phyloP scores from a whole-genome alignment of 2,888 invertebrate genomes.

The Prosopocoilus inquinatus region DNA sequence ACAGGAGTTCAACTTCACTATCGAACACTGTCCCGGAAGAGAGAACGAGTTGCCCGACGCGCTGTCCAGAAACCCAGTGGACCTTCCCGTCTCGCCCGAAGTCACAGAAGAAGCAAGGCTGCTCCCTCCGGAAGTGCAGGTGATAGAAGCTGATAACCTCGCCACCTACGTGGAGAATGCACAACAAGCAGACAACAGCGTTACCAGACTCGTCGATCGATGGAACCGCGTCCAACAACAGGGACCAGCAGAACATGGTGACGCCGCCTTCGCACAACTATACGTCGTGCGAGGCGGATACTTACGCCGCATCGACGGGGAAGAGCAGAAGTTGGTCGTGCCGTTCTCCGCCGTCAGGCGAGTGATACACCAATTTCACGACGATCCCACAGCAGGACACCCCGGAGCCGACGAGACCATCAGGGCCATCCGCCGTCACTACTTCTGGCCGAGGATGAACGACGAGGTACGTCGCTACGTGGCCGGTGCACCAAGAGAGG shows the following conservation, averaged over 20 bases:
- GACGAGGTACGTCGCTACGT: slow-evolving; percentile 25
- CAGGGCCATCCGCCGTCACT: slow-evolving; percentile 6
- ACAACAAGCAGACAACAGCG: background rate
- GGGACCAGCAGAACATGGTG: background rate
- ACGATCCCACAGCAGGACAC: slow-evolving; percentile 12
- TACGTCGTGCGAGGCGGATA: background rate
- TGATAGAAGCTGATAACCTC: background rate
- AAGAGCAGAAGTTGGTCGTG: background rate
- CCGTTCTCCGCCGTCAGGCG: background rate
- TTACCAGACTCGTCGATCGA: background rate
- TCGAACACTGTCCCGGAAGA: slow-evolving; percentile 30
- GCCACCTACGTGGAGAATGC: background rate
- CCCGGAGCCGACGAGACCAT: slow-evolving; percentile 18
- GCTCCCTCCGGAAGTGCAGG: too few species aligned
- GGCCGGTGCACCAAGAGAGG: slow-evolving; percentile 15
- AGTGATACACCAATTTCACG: slow-evolving; percentile 7
- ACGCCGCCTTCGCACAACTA: background rate
- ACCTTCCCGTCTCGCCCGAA: background rate
- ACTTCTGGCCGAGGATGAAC: slow-evolving; percentile 7
- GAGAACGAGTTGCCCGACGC: slow-evolving; percentile 25
- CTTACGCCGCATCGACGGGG: background rate
- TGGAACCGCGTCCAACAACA: background rate
- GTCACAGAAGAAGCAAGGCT: too few species aligned
- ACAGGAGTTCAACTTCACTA: slow-evolving; percentile 23
- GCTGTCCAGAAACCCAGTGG: slow-evolving; percentile 20